These are phyloP conservation scores for Hoplostethus atlanticus DNA, from an alignment of 2,797 vertebrate species.

Conservation along the genomic window DNA sequence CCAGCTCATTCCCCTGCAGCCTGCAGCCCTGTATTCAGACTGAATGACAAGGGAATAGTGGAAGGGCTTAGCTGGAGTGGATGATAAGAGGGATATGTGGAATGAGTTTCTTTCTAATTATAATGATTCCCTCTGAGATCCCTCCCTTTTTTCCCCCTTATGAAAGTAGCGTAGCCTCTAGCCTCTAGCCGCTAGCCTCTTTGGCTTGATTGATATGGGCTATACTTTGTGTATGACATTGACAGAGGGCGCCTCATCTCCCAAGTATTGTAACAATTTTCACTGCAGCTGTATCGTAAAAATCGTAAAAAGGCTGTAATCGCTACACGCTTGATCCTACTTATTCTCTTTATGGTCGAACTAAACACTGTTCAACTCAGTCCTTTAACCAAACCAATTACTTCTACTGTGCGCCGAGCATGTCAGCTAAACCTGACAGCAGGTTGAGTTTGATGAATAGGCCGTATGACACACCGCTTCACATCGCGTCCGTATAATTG, in stretches of 20 bases:
- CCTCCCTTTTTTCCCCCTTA: too few relatives aligned
- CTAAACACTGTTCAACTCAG: constrained; percentile 8
- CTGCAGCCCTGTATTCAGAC: constrained; percentile 7
- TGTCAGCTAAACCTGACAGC: constrained; percentile 24
- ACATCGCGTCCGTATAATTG: not conserved
- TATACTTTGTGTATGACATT: constrained; percentile 5
- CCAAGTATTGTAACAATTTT: constrained; percentile 27
- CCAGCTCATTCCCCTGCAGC: constrained; percentile 34
- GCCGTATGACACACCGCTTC: not conserved
- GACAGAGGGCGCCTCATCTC: not conserved
- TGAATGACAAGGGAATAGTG: constrained; percentile 53
- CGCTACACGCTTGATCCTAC: not conserved
- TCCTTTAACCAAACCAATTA: constrained; percentile 34
- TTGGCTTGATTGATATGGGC: constrained; percentile 15
- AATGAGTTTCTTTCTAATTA: constrained; percentile 51
- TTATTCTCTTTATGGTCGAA: constrained; percentile 9
- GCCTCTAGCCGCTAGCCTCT: not conserved
- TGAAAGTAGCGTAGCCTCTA: not conserved
- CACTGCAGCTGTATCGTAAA: not conserved
- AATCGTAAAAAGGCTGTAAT: not conserved
- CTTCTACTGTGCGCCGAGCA: not conserved
- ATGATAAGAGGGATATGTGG: constrained; percentile 59
- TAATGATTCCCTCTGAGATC: constrained; percentile 60
- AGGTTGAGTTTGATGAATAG: not conserved
- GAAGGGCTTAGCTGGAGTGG: constrained; percentile 54